A percentile compares a stretch with the other conserved stretches of the same genome.
phyloP scores from a whole-genome alignment of 2,888 invertebrate species.

The Dicyrtomina minuta region DNA sequence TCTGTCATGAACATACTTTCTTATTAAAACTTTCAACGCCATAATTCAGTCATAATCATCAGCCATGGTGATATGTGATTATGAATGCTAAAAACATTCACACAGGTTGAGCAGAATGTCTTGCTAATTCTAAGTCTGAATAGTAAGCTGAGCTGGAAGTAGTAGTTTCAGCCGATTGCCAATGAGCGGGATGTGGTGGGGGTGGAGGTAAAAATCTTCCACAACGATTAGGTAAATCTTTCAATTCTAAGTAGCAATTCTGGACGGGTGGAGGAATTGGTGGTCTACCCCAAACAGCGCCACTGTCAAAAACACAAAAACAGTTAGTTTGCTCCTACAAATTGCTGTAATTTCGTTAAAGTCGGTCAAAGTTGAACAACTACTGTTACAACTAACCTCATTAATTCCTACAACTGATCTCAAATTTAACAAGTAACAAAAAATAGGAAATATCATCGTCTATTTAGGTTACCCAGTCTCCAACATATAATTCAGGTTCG shows the following conservation, averaged over 20 bases:
- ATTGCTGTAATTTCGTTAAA: background rate
- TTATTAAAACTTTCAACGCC: too few species aligned
- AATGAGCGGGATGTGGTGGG: constrained; percentile 8
- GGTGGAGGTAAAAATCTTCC: constrained; percentile 8
- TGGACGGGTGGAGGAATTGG: constrained; percentile 35
- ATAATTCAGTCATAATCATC: too few species aligned
- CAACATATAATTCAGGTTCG: too few species aligned
- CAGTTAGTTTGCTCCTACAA: background rate
- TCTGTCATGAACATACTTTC: too few species aligned
- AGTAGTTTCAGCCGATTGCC: constrained; percentile 8
- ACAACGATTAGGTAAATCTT: constrained; percentile 37
- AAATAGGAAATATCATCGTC: too few species aligned
- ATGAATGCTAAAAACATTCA: too few species aligned
- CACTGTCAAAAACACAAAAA: constrained; percentile 12
- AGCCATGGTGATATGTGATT: too few species aligned
- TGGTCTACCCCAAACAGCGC: constrained; percentile 34
- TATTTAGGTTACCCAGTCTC: too few species aligned
- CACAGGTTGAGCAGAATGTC: constrained; percentile 19
- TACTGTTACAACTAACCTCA: background rate
- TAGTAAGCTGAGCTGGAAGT: constrained; percentile 41
- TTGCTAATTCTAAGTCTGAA: constrained; percentile 40
- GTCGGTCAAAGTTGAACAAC: too few species aligned
- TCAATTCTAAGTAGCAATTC: constrained; percentile 44
- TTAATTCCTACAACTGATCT: background rate
- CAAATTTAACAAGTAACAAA: too few species aligned